Conservation (phyloP, 35 echinoderm and acorn worm species). For the Strongylocentrotus purpuratus region DNA sequence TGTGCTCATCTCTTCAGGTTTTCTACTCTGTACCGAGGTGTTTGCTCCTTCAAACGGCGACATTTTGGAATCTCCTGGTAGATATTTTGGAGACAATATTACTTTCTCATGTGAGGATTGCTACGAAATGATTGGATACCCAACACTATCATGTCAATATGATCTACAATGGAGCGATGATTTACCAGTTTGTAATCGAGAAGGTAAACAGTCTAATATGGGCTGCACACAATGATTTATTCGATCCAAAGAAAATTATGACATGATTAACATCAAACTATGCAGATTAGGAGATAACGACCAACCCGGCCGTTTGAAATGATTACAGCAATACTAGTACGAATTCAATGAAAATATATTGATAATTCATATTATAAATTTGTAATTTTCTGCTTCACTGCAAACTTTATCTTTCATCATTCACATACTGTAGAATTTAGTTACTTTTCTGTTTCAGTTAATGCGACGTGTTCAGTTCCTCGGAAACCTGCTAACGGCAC, state of each 20-base stretch:
- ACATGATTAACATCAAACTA: no score
- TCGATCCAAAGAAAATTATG: no score
- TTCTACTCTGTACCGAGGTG: not conserved
- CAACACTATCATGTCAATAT: not conserved
- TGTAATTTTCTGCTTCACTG: no score
- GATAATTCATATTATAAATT: no score
- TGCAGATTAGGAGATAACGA: no score
- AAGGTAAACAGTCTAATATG: not conserved
- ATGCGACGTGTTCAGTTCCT: not conserved
- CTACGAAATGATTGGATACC: not conserved
- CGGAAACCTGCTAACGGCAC: not conserved
- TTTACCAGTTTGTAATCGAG: not conserved
- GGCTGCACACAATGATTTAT: no score
- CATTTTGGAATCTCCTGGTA: not conserved
- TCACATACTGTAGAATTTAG: no score
- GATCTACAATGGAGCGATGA: not conserved
- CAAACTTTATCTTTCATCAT: no score
- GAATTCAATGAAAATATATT: no score
- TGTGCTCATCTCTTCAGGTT: not conserved
- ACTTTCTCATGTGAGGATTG: not conserved
- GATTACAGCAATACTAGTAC: no score
- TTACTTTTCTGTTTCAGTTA: not conserved
- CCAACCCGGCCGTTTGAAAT: no score
- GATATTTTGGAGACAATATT: not conserved
- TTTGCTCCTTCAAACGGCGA: not conserved